These are phyloP conservation scores for Bradypodion pumilum DNA, from an alignment of 2,797 vertebrate species.

Conservation along the genomic window DNA sequence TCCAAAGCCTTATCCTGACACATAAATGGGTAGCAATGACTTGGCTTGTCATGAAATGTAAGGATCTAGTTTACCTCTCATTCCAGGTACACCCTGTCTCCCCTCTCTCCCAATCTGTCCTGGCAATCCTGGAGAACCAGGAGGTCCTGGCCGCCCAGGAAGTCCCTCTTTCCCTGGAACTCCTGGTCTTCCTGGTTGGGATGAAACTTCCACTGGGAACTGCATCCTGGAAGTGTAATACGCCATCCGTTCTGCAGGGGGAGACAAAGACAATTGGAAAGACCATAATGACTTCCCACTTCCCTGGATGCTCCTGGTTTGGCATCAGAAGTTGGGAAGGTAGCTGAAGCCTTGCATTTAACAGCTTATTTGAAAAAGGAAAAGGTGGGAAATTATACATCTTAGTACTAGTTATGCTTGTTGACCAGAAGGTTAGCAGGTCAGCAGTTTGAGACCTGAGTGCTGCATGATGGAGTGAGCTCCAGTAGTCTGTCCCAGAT, in stretches of 20 bases:
- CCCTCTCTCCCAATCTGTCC: conserved; percentile 94
- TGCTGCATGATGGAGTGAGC: too few species aligned
- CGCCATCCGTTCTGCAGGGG: conserved; percentile 88
- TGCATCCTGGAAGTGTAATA: conserved; percentile 94
- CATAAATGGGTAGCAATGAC: too few species aligned
- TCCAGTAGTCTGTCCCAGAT: too few species aligned
- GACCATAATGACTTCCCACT: too few species aligned
- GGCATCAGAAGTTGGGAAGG: neutral
- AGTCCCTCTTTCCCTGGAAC: conserved; percentile 90
- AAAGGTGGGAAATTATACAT: too few species aligned
- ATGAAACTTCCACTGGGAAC: conserved; percentile 85
- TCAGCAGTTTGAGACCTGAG: too few species aligned
- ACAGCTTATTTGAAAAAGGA: neutral
- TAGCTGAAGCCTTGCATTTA: neutral
- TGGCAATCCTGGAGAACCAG: conserved; percentile 85
- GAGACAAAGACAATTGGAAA: neutral
- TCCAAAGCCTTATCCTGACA: too few species aligned
- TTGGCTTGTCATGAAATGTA: too few species aligned
- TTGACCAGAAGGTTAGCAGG: too few species aligned
- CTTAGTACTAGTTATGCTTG: too few species aligned
- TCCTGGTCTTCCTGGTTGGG: conserved; percentile 89
- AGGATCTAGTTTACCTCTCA: conserved; percentile 78
- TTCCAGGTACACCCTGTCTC: conserved; percentile 85
- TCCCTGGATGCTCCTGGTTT: neutral
- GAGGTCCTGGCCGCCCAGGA: conserved; percentile 81